These are phyloP conservation scores for Oryzias sinensis DNA, from an alignment of 2,797 vertebrate genomes.

Conservation along the genomic window DNA sequence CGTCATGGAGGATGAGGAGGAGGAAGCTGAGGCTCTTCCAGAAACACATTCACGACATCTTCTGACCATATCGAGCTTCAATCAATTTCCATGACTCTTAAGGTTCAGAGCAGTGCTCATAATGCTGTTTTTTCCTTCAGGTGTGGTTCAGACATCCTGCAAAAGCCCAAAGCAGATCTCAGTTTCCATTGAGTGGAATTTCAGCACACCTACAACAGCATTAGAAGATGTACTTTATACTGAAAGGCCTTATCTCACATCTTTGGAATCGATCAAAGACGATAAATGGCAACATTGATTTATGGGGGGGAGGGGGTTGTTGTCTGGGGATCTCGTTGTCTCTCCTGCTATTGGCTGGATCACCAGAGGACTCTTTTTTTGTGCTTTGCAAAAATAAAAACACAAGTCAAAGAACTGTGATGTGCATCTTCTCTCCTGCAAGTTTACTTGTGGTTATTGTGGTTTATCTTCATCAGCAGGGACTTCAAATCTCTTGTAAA, in stretches of 20 bases:
- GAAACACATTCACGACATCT: conserved; percentile 12
- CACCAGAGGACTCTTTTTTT: conserved; percentile 66
- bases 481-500: conserved; percentile 15
- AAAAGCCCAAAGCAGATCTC: conserved; percentile 42
- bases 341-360: conserved; percentile 22
- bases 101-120: no score
- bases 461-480: neutral
- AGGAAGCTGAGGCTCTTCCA: conserved; percentile 2
- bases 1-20: neutral
- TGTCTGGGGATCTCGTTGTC: conserved; percentile 42
- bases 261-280: conserved; percentile 20
- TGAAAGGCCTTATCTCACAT: neutral
- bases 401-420: conserved; percentile 14
- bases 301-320: conserved; percentile 4
- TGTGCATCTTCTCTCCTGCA: conserved; percentile 6
- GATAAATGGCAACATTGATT: conserved; percentile 34
- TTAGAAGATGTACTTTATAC: no score
- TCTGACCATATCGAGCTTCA: conserved; percentile 9
- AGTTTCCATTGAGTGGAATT: conserved; percentile 21
- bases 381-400: neutral
- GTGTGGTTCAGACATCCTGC: conserved; percentile 69
- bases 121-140: conserved; percentile 45
- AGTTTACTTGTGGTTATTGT: conserved; percentile 13
- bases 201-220: neutral
- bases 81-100: no score